phyloP scores from a whole-genome alignment of 2,888 invertebrate species.

The Lithodes maja region DNA sequence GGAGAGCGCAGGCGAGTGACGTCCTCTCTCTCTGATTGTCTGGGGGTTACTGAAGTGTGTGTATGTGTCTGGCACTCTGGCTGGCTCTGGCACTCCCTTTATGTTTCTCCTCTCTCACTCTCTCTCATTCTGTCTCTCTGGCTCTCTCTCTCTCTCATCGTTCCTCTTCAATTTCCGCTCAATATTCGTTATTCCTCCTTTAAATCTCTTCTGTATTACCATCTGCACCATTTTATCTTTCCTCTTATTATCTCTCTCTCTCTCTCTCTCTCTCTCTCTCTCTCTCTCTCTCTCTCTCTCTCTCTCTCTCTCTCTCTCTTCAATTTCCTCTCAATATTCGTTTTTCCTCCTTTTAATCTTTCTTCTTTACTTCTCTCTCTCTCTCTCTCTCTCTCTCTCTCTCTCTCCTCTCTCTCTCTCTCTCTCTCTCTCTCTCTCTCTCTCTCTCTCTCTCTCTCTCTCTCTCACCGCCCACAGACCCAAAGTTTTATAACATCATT shows the following conservation, averaged over 20 bases:
- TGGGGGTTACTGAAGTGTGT: too few relatives aligned
- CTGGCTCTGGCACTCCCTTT: too few relatives aligned
- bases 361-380: not conserved
- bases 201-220: not conserved
- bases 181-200: not conserved
- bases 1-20: too few relatives aligned
- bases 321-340: not conserved
- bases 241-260: not conserved
- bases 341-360: not conserved
- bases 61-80: too few relatives aligned
- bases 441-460: constrained; percentile 30
- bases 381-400: not conserved
- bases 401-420: not conserved
- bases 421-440: constrained; percentile 44
- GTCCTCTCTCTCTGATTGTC: too few relatives aligned
- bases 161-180: not conserved
- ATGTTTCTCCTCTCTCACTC: not conserved
- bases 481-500: too few relatives aligned
- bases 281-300: not conserved
- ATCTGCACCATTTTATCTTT: constrained; percentile 6
- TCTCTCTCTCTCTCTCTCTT: constrained; percentile 3
- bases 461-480: not conserved
- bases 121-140: constrained; percentile 1
- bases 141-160: constrained; percentile 5
- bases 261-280: not conserved